Base-by-base conservation (phyloP, 2,888 invertebrate genomes). In the Synanthedon andrenaeformis region DNA sequence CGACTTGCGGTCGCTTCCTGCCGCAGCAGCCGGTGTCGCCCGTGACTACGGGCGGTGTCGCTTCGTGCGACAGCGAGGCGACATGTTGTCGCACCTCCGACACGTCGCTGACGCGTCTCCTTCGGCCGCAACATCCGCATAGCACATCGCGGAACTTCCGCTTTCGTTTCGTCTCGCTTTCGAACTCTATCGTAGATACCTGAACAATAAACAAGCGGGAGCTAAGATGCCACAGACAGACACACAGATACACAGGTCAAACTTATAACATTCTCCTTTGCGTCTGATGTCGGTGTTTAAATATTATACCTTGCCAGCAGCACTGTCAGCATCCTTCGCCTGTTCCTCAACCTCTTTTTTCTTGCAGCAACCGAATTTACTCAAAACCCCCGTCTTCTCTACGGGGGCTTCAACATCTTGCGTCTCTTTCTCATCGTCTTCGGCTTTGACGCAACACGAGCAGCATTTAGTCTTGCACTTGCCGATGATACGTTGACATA, bases 391-490 rank as follows among this genome's bases (percentile, higher is more conserved):
- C 57, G 66, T 69, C 58, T 79, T 77, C 53, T 61, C 60, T 50
- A 56, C 57, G 53, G 51, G 52, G 6, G 54, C 52, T 12, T 49
- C 49, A 5, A 49, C 49, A 55, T 45, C 54, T 56, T 56, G 54
- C 42, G 60, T 56, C 52, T 62, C 62, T 56, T 59, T 64, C 1
- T 76, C 78, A 1, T 74, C 76, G 41, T 76, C 69, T 19, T 66
- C 70, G 2, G 69, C 69, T 58, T 80, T 82, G 19, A 74, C 65
- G 57, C 87, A 89, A 59, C 85, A 84, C n/a, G 88, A 75, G 58
- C 89, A 90, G 58, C 89, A 86, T 59, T 79, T 81, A 6, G 67
- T 62, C 55, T 79, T 82, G 57, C 85, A 86, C 59, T 86, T 86
- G 3, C 78, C 78, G 66, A 84, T 73, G 6, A 86, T 66, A 11